Evolutionary conservation across 2,888 invertebrate species (phyloP).

Genomic region (Griposia aprilina): DNA sequence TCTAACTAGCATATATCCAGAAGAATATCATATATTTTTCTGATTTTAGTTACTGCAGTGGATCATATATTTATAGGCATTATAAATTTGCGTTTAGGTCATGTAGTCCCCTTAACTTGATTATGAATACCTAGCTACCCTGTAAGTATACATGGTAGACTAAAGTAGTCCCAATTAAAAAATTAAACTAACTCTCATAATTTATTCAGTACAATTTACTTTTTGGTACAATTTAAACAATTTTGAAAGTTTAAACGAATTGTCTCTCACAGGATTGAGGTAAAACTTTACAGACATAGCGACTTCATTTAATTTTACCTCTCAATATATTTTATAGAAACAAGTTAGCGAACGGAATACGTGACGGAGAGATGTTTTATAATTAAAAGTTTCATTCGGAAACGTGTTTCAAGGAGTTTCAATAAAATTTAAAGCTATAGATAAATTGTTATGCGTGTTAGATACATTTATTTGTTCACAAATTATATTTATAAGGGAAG

Average conservation of each 20-base stretch:
- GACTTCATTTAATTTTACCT: conserved; percentile 44
- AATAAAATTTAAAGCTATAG: conserved; percentile 14
- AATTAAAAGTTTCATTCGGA: conserved; percentile 42
- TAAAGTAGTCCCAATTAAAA: conserved; percentile 12
- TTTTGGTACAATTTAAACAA: conserved; percentile 53
- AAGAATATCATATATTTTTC: too few species aligned
- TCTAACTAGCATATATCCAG: too few species aligned
- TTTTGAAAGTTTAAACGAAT: conserved; percentile 57
- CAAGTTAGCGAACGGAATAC: conserved; percentile 41
- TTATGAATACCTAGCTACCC: background rate
- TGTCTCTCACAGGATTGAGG: conserved; percentile 38
- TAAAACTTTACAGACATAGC: conserved; percentile 39
- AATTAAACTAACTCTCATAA: conserved; percentile 22
- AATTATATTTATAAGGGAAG: conserved; percentile 9
- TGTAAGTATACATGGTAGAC: background rate
- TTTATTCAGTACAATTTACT: conserved; percentile 42
- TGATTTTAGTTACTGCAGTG: too few species aligned
- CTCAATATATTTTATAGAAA: conserved; percentile 51
- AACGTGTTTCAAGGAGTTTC: conserved; percentile 49
- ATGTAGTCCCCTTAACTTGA: background rate
- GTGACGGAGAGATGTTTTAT: conserved; percentile 45
- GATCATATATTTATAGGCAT: too few species aligned
- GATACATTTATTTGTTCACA: conserved; percentile 15
- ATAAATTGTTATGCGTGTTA: conserved; percentile 9
- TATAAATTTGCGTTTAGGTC: too few species aligned